A percentile compares a stretch with the other conserved stretches of the same genome.
Evolutionary conservation across 2,797 vertebrate species (phyloP).

Genomic region (Thripadectes ignobilis): DNA sequence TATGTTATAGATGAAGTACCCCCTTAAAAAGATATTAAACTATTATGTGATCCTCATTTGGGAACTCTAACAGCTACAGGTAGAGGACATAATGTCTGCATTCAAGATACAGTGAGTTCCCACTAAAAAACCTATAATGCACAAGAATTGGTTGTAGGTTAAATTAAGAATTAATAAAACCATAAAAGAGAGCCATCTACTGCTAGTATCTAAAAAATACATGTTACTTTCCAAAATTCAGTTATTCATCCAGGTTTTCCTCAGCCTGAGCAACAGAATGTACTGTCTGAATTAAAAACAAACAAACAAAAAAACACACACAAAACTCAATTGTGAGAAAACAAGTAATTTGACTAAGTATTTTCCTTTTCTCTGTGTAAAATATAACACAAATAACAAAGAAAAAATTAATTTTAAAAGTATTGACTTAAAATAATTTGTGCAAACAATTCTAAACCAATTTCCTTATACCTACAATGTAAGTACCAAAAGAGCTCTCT

Average conservation of each 20-base stretch:
- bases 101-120: background rate
- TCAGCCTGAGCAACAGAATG: background rate
- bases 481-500: background rate
- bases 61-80: background rate
- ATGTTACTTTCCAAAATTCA: background rate
- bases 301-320: rapidly evolving
- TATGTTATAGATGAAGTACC: background rate
- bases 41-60: background rate
- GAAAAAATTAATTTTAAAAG: background rate
- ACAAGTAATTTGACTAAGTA: background rate
- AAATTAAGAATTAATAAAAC: background rate
- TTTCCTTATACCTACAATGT: background rate
- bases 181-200: conserved; percentile 20
- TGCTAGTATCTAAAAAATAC: background rate
- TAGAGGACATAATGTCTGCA: background rate
- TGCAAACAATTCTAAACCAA: background rate
- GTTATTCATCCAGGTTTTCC: background rate
- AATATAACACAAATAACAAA: background rate
- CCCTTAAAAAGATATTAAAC: background rate
- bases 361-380: background rate
- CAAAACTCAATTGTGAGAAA: background rate
- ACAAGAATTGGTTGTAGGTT: background rate
- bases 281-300: background rate
- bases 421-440: background rate
- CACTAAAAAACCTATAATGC: background rate